Evolutionary conservation across 2,888 invertebrate species (phyloP).

Genomic region (Dichetophora obliterata): DNA sequence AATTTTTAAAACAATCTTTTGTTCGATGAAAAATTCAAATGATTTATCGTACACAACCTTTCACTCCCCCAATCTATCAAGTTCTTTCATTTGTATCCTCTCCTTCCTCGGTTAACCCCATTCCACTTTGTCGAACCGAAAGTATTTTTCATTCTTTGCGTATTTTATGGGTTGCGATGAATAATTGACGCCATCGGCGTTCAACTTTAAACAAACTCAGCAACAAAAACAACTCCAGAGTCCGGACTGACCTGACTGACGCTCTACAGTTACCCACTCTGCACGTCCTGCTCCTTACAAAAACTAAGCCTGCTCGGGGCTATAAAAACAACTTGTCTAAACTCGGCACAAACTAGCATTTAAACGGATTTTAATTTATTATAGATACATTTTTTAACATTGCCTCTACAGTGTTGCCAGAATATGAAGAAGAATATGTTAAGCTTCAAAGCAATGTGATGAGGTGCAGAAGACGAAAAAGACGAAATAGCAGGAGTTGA

Average conservation of each 20-base stretch:
- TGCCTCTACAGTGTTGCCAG: not conserved
- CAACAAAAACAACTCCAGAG: not conserved
- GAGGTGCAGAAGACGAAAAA: not conserved
- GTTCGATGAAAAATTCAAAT: no score
- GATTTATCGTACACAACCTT: not conserved
- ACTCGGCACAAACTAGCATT: constrained; percentile 53
- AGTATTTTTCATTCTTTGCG: constrained; percentile 58
- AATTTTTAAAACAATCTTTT: no score
- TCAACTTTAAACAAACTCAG: not conserved
- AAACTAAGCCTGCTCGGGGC: not conserved
- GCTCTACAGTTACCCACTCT: not conserved
- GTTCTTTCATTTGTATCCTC: not conserved
- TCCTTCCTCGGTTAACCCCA: not conserved
- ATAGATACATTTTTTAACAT: constrained; percentile 56
- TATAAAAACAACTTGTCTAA: constrained; percentile 44
- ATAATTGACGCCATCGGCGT: constrained; percentile 67
- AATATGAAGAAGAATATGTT: not conserved
- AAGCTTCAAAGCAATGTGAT: not conserved
- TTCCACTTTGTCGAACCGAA: not conserved
- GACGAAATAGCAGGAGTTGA: not conserved
- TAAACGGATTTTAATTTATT: constrained; percentile 68
- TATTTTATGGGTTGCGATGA: constrained; percentile 66
- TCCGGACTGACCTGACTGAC: not conserved
- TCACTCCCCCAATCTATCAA: not conserved
- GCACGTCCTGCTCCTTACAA: not conserved